phyloP scores from a whole-genome alignment of 1,140 invertebrate species.

The Papilio polyxenes region DNA sequence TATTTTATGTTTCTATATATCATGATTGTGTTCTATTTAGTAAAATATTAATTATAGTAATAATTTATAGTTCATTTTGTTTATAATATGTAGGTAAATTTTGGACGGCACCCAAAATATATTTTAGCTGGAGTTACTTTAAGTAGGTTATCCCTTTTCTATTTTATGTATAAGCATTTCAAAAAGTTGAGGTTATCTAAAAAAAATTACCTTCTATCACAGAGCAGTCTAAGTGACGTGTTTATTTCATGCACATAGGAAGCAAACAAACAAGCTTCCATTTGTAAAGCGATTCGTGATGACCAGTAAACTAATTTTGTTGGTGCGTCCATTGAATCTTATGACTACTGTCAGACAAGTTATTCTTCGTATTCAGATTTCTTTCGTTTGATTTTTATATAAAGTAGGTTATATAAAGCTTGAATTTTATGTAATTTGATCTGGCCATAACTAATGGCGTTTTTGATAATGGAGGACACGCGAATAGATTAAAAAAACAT shows the following conservation, averaged over 20 bases:
- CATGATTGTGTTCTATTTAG: too few relatives aligned
- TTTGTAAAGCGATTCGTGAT: too few relatives aligned
- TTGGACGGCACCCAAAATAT: slow-evolving; percentile 21
- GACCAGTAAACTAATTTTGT: too few relatives aligned
- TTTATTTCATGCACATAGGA: too few relatives aligned
- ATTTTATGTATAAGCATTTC: background rate
- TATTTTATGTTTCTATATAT: too few relatives aligned
- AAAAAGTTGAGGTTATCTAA: background rate
- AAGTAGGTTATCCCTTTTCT: background rate
- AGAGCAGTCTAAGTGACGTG: too few relatives aligned
- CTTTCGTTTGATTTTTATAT: background rate
- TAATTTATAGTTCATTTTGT: background rate
- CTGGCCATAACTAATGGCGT: background rate
- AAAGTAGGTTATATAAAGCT: background rate
- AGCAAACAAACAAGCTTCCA: too few relatives aligned
- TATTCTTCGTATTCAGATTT: background rate
- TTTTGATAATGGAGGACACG: slow-evolving; percentile 25
- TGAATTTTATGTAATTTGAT: background rate
- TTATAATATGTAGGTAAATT: slow-evolving; percentile 3
- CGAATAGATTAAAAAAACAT: slow-evolving; percentile 31
- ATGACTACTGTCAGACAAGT: background rate
- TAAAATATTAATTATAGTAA: too few relatives aligned
- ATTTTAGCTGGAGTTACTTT: background rate
- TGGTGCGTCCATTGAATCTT: too few relatives aligned
- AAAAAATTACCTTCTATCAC: background rate